Percentiles rank a stretch among this genome's conserved stretches.
These are phyloP conservation scores for Lophius piscatorius DNA, from an alignment of 2,113 vertebrate genomes.

Conservation along the genomic window DNA sequence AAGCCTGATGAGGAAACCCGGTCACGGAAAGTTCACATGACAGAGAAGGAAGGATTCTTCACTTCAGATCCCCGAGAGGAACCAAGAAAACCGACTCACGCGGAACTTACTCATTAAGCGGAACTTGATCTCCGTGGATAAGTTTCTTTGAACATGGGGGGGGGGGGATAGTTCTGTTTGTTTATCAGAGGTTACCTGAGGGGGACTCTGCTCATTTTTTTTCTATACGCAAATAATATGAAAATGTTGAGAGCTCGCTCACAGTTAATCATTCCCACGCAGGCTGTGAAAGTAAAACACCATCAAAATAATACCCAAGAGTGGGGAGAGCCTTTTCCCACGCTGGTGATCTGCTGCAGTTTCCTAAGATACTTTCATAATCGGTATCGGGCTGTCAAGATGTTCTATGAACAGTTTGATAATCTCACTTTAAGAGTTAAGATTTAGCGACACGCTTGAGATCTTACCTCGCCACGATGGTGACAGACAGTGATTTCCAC, in stretches of 20 bases:
- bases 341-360: no score
- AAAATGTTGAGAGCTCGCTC: slow-evolving; percentile 23
- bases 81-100: no score
- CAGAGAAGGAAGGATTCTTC: background rate
- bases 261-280: slow-evolving; percentile 47
- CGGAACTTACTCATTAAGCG: no score
- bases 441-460: background rate
- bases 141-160: no score
- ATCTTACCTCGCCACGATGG: slow-evolving; percentile 56
- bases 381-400: no score
- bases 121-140: no score
- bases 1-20: background rate
- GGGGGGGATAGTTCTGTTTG: no score
- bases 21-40: slow-evolving; percentile 17
- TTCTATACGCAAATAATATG: slow-evolving; percentile 50
- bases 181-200: background rate
- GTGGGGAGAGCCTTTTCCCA: slow-evolving; percentile 3
- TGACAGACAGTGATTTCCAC: slow-evolving; percentile 29
- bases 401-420: slow-evolving; percentile 25
- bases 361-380: background rate
- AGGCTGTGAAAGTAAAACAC: slow-evolving; percentile 16
- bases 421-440: no score
- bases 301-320: slow-evolving; percentile 24
- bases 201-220: no score
- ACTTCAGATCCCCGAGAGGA: no score